A percentile compares a stretch with the other conserved stretches of the same genome.
These are phyloP conservation scores for Drosophila kanapiae DNA, from an alignment of 1,140 invertebrate genomes.

Conservation along the genomic window DNA sequence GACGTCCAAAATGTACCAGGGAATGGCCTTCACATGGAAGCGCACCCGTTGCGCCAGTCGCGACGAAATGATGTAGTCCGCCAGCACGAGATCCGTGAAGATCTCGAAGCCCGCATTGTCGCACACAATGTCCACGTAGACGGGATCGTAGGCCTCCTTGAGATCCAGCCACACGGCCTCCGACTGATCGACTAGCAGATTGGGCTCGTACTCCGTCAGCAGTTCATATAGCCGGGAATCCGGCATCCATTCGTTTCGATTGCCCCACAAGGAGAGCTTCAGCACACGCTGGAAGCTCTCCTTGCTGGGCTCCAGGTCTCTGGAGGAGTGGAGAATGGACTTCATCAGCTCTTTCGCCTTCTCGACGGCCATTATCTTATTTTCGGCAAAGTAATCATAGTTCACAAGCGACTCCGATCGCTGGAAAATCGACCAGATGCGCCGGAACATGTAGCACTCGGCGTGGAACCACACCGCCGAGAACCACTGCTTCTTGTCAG, in stretches of 20 bases:
- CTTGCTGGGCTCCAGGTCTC: constrained; percentile 44
- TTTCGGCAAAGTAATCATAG: constrained; percentile 92
- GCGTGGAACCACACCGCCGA: constrained; percentile 93
- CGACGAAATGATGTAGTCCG: constrained; percentile 90
- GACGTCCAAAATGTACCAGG: constrained; percentile 98
- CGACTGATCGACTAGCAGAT: constrained; percentile 58
- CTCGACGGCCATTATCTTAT: constrained; percentile 89
- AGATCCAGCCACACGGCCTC: constrained; percentile 42
- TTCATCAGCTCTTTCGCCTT: constrained; percentile 86
- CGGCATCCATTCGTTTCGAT: constrained; percentile 92
- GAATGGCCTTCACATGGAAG: constrained; percentile 95
- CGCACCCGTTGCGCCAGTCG: constrained; percentile 90
- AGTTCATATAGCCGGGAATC: neutral
- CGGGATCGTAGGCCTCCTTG: constrained; percentile 16
- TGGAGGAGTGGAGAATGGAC: constrained; percentile 82
- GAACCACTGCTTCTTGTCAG: constrained; percentile 90
- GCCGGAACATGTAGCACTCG: constrained; percentile 97
- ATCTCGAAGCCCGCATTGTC: constrained; percentile 99
- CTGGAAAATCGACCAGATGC: constrained; percentile 91
- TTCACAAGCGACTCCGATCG: constrained; percentile 88
- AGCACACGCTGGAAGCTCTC: constrained; percentile 87
- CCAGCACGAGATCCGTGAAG: constrained; percentile 95
- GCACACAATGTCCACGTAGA: constrained; percentile 91
- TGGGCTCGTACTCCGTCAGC: constrained; percentile 1
- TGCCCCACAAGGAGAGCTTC: constrained; percentile 90